These are phyloP conservation scores for Batillaria attramentaria DNA, from an alignment of 1,140 invertebrate genomes.

Conservation along the genomic window DNA sequence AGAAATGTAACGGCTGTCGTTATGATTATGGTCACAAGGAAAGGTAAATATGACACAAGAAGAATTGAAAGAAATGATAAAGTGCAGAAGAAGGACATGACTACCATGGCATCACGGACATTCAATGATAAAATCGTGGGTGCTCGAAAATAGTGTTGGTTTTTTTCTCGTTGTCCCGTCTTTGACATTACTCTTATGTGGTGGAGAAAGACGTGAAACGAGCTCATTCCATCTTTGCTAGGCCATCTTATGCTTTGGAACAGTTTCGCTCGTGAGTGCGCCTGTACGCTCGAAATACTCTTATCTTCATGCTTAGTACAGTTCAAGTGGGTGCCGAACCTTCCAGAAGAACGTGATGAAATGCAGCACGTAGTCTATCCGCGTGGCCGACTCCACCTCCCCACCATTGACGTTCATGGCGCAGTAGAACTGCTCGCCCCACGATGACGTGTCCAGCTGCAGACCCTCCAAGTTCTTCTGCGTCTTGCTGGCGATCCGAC, in stretches of 20 bases:
- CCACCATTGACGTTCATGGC: constrained; percentile 81
- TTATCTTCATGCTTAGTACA: neutral
- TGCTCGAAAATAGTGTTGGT: no score
- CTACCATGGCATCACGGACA: neutral
- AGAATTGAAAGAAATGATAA: neutral
- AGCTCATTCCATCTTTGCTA: no score
- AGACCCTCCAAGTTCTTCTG: constrained; percentile 77
- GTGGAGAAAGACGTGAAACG: no score
- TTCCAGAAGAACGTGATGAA: constrained; percentile 72
- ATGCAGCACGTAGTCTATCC: constrained; percentile 74
- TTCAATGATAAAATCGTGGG: neutral
- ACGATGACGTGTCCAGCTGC: constrained; percentile 76
- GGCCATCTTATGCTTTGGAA: no score
- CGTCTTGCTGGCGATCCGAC: constrained; percentile 76
- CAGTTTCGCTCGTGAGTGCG: no score
- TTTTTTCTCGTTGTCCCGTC: no score
- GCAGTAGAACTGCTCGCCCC: constrained; percentile 76
- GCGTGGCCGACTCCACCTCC: constrained; percentile 76
- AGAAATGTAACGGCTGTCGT: neutral
- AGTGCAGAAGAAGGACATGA: neutral
- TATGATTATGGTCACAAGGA: neutral
- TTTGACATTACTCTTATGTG: no score
- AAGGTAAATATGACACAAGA: neutral
- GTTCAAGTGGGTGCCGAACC: constrained; percentile 44
- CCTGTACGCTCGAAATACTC: no score